These are phyloP conservation scores for Volucella inflata DNA, from an alignment of 2,888 invertebrate genomes.

Conservation along the genomic window DNA sequence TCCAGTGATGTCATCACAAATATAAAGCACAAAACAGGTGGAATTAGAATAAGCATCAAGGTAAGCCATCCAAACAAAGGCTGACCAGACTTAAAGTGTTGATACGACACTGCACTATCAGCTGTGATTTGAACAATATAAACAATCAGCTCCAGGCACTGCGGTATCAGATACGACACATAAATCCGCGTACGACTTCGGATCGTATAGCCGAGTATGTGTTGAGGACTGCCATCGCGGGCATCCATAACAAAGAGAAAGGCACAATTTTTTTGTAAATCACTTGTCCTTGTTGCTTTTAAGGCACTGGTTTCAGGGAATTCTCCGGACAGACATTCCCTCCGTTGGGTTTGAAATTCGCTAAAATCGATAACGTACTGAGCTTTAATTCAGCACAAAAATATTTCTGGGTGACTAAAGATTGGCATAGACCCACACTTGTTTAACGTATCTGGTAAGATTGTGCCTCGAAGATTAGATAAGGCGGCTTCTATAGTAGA, in stretches of 20 bases:
- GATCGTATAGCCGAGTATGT: slow-evolving; percentile 81
- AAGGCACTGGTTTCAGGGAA: neutral
- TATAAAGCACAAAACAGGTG: slow-evolving; percentile 86
- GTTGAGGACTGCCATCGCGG: slow-evolving; percentile 80
- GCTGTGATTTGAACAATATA: slow-evolving; percentile 88
- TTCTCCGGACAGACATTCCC: neutral
- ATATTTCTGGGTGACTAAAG: slow-evolving; percentile 34
- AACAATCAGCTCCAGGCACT: slow-evolving; percentile 86
- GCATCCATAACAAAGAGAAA: slow-evolving; percentile 76
- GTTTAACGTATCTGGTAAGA: slow-evolving; percentile 20
- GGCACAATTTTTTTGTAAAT: neutral
- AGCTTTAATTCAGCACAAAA: slow-evolving; percentile 5
- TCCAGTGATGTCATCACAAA: slow-evolving; percentile 86
- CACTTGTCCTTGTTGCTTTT: neutral
- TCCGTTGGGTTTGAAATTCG: neutral
- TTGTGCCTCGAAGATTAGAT: slow-evolving; percentile 38
- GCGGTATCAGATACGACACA: slow-evolving; percentile 85
- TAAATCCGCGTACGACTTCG: slow-evolving; percentile 82
- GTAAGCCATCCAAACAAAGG: slow-evolving; percentile 84
- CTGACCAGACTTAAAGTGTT: slow-evolving; percentile 87
- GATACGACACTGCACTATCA: slow-evolving; percentile 87
- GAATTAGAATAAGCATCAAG: slow-evolving; percentile 84
- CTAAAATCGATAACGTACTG: slow-evolving; percentile 31
- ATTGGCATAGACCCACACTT: neutral
- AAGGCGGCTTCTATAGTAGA: slow-evolving; percentile 1